Conservation (phyloP, 2,888 invertebrate species). For the Ganaspis brasiliensis region DNA sequence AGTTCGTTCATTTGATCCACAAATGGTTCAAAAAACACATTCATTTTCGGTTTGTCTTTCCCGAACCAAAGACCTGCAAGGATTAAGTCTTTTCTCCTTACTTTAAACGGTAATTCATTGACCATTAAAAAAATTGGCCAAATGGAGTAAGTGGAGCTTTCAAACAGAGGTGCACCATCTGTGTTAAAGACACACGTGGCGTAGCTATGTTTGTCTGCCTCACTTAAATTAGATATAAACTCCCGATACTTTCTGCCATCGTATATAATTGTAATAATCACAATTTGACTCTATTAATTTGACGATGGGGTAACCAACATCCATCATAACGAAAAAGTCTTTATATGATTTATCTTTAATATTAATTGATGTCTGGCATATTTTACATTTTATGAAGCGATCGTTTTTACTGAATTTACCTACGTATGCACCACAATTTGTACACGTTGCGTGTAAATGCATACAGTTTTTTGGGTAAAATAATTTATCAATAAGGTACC, state of each 20-base stretch:
- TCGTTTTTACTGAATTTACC: background rate
- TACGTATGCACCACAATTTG: background rate
- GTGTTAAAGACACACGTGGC: background rate
- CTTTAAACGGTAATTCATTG: background rate
- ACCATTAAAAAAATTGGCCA: conserved; percentile 10
- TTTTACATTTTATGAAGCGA: background rate
- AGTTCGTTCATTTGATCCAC: background rate
- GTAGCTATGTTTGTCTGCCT: background rate
- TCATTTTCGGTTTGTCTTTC: background rate
- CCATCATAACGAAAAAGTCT: conserved; percentile 1
- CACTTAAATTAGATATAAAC: background rate
- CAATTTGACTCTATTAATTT: background rate
- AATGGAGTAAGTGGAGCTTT: background rate
- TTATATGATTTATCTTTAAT: background rate
- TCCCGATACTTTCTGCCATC: background rate
- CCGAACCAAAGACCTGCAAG: conserved; percentile 6
- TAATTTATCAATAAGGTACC: background rate
- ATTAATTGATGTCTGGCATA: background rate
- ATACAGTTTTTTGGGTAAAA: background rate
- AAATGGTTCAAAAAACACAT: background rate
- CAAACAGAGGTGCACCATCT: background rate
- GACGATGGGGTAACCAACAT: background rate
- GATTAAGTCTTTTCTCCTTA: background rate
- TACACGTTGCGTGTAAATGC: background rate
- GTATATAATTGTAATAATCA: background rate